Percentiles rank a stretch among this genome's conserved stretches.
Evolutionary conservation across 2,797 vertebrate genomes (phyloP).

Genomic region (Leptoclinus maculatus): DNA sequence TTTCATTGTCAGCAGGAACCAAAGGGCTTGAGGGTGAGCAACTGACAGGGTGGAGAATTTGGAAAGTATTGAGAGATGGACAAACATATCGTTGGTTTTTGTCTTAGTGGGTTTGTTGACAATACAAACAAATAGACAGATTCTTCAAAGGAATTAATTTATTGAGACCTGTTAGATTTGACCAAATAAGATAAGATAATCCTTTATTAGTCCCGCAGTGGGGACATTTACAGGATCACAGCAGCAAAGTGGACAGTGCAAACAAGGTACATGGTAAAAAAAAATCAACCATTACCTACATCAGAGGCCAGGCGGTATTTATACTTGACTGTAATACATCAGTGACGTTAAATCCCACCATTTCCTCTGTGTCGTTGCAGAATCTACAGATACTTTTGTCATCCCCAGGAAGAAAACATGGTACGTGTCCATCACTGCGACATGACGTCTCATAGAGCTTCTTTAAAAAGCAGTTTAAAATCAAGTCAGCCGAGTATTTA

Average conservation of each 20-base stretch:
- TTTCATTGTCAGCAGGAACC: too few species aligned
- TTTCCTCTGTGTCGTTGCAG: slow-evolving; percentile 31
- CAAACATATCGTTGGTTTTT: neutral
- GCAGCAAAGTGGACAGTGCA: too few species aligned
- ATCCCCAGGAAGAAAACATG: slow-evolving; percentile 93
- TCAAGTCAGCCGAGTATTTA: neutral
- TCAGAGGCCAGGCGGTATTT: neutral
- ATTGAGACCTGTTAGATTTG: neutral
- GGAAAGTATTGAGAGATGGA: neutral
- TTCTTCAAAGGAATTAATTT: neutral
- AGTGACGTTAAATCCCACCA: neutral
- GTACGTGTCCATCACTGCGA: slow-evolving; percentile 75
- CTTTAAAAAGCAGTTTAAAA: neutral
- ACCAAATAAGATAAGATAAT: too few species aligned
- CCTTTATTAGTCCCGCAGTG: too few species aligned
- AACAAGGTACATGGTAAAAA: too few species aligned
- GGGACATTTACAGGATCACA: too few species aligned
- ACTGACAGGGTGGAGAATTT: neutral
- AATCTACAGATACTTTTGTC: slow-evolving; percentile 81
- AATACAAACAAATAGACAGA: neutral
- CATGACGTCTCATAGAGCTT: neutral
- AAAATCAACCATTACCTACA: neutral
- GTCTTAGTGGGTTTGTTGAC: neutral
- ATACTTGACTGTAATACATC: neutral
- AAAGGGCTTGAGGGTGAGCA: too few species aligned